Evolutionary conservation across 2,888 invertebrate genomes (phyloP).

Genomic region (Campoplex capitator): DNA sequence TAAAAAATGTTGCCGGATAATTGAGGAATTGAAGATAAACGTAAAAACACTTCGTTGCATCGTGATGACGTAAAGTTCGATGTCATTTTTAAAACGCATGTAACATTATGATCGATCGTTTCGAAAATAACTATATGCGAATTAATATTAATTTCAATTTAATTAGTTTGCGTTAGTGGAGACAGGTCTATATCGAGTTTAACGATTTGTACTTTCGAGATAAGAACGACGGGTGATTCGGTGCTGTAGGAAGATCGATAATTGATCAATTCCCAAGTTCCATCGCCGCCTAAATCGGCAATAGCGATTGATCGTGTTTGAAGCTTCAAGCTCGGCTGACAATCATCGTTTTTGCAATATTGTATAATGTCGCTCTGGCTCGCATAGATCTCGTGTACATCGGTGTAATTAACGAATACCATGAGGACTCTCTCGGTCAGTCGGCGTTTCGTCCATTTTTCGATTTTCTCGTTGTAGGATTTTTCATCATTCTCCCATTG

Average conservation of each 20-base stretch:
- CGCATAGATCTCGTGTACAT: slow-evolving; percentile 91
- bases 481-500: slow-evolving; percentile 88
- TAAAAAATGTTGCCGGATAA: neutral
- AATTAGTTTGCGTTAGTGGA: slow-evolving; percentile 51
- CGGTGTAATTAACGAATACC: slow-evolving; percentile 91
- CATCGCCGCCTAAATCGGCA: slow-evolving; percentile 90
- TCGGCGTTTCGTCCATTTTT: slow-evolving; percentile 72
- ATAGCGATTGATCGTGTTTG: slow-evolving; percentile 91
- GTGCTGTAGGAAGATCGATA: slow-evolving; percentile 85
- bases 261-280: slow-evolving; percentile 91
- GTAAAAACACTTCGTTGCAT: neutral
- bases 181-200: slow-evolving; percentile 76
- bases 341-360: slow-evolving; percentile 87
- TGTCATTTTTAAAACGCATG: neutral
- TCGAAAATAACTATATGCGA: slow-evolving; percentile 16
- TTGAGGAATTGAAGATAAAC: neutral
- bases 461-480: slow-evolving; percentile 35
- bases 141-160: slow-evolving; percentile 22
- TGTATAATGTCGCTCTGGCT: slow-evolving; percentile 92
- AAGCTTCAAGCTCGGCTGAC: slow-evolving; percentile 91
- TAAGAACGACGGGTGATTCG: slow-evolving; percentile 71
- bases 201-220: slow-evolving; percentile 81
- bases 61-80: neutral
- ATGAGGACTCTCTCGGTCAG: slow-evolving; percentile 91
- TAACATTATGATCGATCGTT: neutral